phyloP scores from a whole-genome alignment of 2,797 vertebrate genomes.

The Pangasius sanitwongsei region DNA sequence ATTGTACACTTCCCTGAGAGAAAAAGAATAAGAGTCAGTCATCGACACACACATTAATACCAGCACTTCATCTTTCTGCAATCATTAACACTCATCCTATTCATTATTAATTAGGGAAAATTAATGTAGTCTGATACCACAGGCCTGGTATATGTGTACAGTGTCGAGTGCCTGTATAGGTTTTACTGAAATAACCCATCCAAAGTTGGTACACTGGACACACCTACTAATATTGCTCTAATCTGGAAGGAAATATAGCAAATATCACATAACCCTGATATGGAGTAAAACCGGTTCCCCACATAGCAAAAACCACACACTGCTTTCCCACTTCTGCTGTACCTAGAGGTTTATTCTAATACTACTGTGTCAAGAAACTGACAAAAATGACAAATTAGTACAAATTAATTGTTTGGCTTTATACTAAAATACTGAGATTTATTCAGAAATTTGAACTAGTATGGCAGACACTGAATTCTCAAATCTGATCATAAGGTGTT shows the following conservation, averaged over 20 bases:
- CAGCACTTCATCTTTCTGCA: background rate
- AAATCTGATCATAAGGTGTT: background rate
- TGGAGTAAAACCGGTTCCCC: background rate
- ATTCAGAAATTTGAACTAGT: background rate
- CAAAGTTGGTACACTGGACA: background rate
- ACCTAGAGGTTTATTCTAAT: background rate
- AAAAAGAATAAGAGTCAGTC: background rate
- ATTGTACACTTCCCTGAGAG: slow-evolving; percentile 83
- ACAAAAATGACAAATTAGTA: background rate
- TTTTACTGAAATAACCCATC: background rate
- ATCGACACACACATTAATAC: background rate
- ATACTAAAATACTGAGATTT: background rate
- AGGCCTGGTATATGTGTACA: background rate
- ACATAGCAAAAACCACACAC: background rate
- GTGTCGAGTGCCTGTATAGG: background rate
- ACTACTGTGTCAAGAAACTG: background rate
- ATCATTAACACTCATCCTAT: background rate
- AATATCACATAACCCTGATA: background rate
- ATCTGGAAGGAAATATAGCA: background rate
- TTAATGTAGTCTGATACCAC: background rate
- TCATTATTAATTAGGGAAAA: background rate
- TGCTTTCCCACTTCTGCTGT: background rate
- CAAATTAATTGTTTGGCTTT: background rate
- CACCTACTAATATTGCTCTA: background rate
- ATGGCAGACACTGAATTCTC: background rate